Conservation (phyloP, 2,113 vertebrate genomes). For the Pithys albifrons region DNA sequence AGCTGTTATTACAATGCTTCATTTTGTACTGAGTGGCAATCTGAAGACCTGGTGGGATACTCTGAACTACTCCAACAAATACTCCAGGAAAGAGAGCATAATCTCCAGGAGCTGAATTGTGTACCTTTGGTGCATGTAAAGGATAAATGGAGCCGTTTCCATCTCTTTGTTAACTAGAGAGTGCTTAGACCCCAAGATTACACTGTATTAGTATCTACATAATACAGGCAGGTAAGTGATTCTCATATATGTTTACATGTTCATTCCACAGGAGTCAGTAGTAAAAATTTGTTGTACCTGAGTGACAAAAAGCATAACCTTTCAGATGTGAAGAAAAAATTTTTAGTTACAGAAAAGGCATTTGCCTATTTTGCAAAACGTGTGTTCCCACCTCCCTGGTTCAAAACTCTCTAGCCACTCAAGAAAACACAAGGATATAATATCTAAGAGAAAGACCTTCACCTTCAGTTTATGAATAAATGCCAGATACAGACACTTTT, state of each 20-base stretch:
- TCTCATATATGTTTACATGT: background rate
- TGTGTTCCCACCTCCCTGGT: background rate
- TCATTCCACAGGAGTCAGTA: background rate
- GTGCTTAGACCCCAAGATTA: background rate
- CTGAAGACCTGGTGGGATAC: rapidly evolving
- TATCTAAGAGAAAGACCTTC: background rate
- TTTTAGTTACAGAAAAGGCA: rapidly evolving
- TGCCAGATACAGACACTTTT: background rate
- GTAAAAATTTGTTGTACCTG: background rate
- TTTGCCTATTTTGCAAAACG: background rate
- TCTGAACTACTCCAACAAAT: rapidly evolving
- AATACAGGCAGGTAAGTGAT: background rate
- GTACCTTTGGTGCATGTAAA: background rate
- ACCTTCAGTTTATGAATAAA: background rate
- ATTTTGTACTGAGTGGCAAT: rapidly evolving
- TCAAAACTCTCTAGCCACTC: background rate
- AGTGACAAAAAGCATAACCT: background rate
- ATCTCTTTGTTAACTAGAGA: background rate
- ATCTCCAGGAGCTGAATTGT: background rate
- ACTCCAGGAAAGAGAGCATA: background rate
- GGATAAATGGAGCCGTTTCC: background rate
- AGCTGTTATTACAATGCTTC: background rate
- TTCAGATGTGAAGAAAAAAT: background rate
- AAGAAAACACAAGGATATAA: background rate
- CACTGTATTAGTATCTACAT: background rate